Conservation (phyloP, 2,888 invertebrate genomes). For the Drosophila lutescens region DNA sequence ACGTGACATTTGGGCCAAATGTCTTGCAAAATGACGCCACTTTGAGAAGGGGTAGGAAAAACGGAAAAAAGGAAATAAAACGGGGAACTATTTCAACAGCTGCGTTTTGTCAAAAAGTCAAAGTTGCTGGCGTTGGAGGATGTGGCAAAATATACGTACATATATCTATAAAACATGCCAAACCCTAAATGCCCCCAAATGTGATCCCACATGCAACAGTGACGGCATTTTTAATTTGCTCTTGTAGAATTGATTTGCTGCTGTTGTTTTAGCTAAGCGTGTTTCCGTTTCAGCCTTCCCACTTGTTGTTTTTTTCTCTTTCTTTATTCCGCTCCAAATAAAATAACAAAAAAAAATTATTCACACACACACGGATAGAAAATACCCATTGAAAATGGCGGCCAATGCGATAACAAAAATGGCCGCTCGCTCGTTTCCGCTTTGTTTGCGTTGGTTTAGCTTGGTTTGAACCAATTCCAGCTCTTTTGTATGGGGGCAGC, state of each 20-base stretch:
- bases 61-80: not conserved
- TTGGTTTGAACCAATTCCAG: constrained; percentile 59
- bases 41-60: constrained; percentile 4
- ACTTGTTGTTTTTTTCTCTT: constrained; percentile 38
- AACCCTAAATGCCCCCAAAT: constrained; percentile 3
- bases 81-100: constrained; percentile 59
- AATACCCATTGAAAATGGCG: constrained; percentile 66
- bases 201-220: constrained; percentile 65
- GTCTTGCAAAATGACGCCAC: constrained; percentile 66
- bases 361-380: constrained; percentile 28
- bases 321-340: constrained; percentile 33
- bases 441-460: constrained; percentile 65
- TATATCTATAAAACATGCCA: not conserved
- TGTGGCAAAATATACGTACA: no score
- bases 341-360: constrained; percentile 58
- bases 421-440: constrained; percentile 73
- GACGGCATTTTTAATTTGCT: constrained; percentile 72
- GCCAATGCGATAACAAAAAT: constrained; percentile 72
- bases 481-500: constrained; percentile 22
- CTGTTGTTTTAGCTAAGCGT: constrained; percentile 40
- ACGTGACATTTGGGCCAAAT: constrained; percentile 71
- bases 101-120: constrained; percentile 56
- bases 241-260: constrained; percentile 43
- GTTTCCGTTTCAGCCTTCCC: constrained; percentile 69
- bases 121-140: constrained; percentile 13